Conservation (phyloP, 2,113 vertebrate genomes). For the Piprites chloris region DNA sequence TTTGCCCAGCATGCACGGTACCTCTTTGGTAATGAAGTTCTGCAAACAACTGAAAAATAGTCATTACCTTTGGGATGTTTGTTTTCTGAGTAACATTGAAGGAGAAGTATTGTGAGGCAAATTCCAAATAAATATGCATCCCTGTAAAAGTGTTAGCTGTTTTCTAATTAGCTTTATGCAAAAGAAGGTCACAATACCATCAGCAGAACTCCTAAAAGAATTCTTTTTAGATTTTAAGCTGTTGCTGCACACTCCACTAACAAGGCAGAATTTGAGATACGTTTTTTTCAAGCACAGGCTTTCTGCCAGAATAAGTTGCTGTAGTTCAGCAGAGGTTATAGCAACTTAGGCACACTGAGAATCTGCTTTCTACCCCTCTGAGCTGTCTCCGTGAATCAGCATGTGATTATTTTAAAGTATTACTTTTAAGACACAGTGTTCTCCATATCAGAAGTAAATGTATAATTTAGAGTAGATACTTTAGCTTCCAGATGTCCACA, state of each 20-base stretch:
- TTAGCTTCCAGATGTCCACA: not conserved
- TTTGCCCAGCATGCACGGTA: not conserved
- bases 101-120: conserved; percentile 39
- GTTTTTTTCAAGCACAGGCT: not conserved
- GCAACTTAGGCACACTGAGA: not conserved
- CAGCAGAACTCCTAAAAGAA: not conserved
- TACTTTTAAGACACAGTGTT: not conserved
- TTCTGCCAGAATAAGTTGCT: not conserved
- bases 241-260: not conserved
- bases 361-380: not conserved
- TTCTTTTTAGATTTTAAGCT: not conserved
- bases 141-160: not conserved
- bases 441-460: not conserved
- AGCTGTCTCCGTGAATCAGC: not conserved
- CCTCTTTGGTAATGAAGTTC: not conserved
- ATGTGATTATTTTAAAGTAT: not conserved
- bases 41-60: not conserved
- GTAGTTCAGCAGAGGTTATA: not conserved
- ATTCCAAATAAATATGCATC: not conserved
- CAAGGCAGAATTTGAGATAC: not conserved
- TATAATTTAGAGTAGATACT: not conserved
- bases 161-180: no score
- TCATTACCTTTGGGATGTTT: conserved; percentile 62
- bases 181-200: not conserved
- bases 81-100: conserved; percentile 61